These are phyloP conservation scores for Tenrec ecaudatus DNA, from an alignment of 2,113 vertebrate species.

Conservation along the genomic window DNA sequence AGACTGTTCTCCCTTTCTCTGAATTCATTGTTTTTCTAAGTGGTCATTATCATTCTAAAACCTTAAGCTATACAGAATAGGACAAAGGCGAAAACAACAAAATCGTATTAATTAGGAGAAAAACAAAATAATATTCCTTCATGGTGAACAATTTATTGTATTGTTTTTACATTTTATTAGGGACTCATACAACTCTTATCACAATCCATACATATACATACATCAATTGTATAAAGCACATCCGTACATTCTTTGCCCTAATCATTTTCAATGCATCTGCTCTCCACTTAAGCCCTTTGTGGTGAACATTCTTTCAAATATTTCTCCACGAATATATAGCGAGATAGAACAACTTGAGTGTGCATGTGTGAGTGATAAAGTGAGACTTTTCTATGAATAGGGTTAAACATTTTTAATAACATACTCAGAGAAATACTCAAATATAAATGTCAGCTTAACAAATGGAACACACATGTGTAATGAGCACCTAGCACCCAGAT, in stretches of 20 bases:
- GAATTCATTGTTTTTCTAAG: not conserved
- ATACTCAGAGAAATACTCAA: slow-evolving; percentile 33
- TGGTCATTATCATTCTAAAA: not conserved
- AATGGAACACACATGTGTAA: slow-evolving; percentile 16
- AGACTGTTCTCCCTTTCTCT: not conserved
- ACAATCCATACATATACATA: no score
- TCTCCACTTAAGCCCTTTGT: no score
- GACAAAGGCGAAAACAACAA: not conserved
- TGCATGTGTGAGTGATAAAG: not conserved
- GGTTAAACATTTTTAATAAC: slow-evolving; percentile 20
- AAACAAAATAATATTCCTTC: not conserved
- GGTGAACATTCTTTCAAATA: not conserved
- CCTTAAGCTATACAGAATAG: not conserved
- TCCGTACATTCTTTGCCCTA: no score
- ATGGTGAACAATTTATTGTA: no score
- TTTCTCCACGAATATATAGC: not conserved
- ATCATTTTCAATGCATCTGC: no score
- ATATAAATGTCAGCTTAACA: slow-evolving; percentile 8
- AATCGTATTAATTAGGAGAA: not conserved
- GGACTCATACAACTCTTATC: no score
- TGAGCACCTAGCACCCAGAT: slow-evolving; percentile 3
- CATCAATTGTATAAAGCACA: no score
- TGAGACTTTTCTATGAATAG: not conserved
- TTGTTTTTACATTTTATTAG: no score
- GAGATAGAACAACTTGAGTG: not conserved